phyloP scores from a whole-genome alignment of 1,140 invertebrate species.

The Ips nitidus region DNA sequence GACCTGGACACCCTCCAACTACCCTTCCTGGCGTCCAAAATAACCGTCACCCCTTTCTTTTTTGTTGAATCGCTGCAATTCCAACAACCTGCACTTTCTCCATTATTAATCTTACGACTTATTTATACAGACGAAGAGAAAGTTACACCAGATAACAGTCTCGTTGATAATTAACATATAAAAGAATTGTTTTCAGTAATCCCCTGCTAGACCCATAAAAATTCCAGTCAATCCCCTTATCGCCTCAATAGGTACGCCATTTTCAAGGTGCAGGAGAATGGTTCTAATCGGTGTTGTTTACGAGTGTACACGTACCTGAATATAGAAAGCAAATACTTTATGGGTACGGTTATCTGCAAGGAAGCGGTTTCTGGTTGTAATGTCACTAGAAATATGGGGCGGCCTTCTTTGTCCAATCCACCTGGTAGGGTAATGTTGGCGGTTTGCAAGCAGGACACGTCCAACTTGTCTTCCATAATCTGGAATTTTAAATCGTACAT shows the following conservation, averaged over 20 bases:
- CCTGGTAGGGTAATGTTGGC: constrained; percentile 56
- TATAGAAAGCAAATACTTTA: constrained; percentile 62
- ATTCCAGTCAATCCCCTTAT: neutral
- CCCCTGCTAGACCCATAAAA: neutral
- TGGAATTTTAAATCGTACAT: constrained; percentile 16
- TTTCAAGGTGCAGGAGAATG: no score
- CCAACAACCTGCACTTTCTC: no score
- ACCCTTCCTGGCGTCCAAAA: constrained; percentile 66
- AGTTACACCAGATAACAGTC: neutral
- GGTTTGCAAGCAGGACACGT: constrained; percentile 58
- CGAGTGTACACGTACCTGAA: constrained; percentile 57
- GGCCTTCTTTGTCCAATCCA: constrained; percentile 64
- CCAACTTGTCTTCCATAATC: constrained; percentile 53
- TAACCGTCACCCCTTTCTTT: constrained; percentile 58
- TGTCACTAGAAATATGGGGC: constrained; percentile 64
- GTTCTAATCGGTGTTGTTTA: neutral
- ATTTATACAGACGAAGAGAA: neutral
- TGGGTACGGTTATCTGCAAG: constrained; percentile 57
- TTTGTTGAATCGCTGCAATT: constrained; percentile 38
- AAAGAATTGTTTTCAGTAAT: no score
- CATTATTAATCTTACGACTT: neutral
- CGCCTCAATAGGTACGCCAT: neutral
- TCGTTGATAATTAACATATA: no score
- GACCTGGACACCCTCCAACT: constrained; percentile 64
- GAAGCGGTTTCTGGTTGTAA: constrained; percentile 60